Evolutionary conservation across 2,113 vertebrate genomes (phyloP), one percentile per base, ranked within the genome.

Genomic region (Myotis lucifugus): DNA sequence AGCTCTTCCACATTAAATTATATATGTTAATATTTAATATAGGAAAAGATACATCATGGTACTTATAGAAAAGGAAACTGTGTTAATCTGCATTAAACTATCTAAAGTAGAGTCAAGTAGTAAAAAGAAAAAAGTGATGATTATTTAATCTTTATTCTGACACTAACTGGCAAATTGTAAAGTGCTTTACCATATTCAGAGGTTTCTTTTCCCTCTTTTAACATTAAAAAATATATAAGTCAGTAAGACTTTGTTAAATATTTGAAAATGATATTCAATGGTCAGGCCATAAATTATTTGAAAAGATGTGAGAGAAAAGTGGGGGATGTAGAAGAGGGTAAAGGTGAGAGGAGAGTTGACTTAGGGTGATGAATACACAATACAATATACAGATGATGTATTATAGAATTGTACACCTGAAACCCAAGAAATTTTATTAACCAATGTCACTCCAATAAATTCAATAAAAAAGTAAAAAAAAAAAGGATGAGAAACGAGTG

Each of bases 1-100:
- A 76, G 6, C 52, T 97, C 56, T 97, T 98, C 89, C 94, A 97
- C 97, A 97, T 97, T 97, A 96, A 97, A 97, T 97, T 13, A 85
- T 72, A 88, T 64, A 0, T 61, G 95, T 97, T 93, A 95, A 97
- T 98, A 94, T 97, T 97, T 98, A 97, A 97, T 96, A 54, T 50
- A 88, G 54, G 70, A 97, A 98, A 98, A 97, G 93, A 95, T 78
- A 94, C 70, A 64, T 97, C 72, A 94, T 95, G 56, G 86, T 97
- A 81, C 79, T 97, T 97, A 92, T 70, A 96, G 95, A 94, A 97
- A 98, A 98, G 97, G 23, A 90, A 59, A 82, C 83, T 87, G 77
- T 94, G 37, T 93, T 97, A 95, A 94, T 95, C 90, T 94, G n/a
- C 46, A 93, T 66, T 85, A 97, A 96, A 77, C 97, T 97, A 95